phyloP scores from a whole-genome alignment of 1,140 invertebrate species.

The Drosophila virilis region DNA sequence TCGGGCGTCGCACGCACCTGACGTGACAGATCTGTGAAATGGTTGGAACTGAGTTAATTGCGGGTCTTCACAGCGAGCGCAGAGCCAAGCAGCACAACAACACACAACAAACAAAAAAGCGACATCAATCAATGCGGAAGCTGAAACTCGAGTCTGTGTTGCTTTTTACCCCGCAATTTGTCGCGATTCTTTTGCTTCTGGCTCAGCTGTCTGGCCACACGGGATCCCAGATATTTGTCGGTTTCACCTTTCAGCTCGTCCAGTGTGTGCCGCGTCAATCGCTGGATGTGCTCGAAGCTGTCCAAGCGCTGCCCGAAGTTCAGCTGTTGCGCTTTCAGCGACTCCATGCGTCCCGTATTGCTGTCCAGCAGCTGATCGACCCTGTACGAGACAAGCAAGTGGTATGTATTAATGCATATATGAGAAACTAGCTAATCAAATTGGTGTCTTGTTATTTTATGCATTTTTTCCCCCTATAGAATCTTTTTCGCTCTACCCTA shows the following conservation, averaged over 20 bases:
- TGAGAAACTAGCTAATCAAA: no score
- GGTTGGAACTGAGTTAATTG: neutral
- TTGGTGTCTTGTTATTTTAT: no score
- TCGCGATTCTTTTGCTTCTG: conserved; percentile 58
- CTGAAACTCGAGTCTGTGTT: conserved; percentile 19
- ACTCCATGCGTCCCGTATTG: conserved; percentile 68
- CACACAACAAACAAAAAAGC: neutral
- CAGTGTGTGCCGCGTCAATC: conserved; percentile 54
- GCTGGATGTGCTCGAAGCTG: conserved; percentile 70
- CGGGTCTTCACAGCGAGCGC: neutral
- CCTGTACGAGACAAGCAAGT: conserved; percentile 31
- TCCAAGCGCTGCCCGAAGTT: conserved; percentile 68
- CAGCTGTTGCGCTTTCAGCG: conserved; percentile 66
- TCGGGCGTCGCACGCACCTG: conserved; percentile 21
- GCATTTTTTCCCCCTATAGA: no score
- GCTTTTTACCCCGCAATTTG: conserved; percentile 53
- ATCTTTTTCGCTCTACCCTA: no score
- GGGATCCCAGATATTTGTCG: conserved; percentile 43
- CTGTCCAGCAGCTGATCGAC: conserved; percentile 55
- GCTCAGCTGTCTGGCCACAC: conserved; percentile 46
- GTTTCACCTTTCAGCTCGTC: conserved; percentile 81
- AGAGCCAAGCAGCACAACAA: neutral
- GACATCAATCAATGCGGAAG: neutral
- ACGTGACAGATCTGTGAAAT: conserved; percentile 46
- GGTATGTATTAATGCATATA: no score